phyloP scores from a whole-genome alignment of 2,113 vertebrate genomes.

The Salminus brasiliensis region DNA sequence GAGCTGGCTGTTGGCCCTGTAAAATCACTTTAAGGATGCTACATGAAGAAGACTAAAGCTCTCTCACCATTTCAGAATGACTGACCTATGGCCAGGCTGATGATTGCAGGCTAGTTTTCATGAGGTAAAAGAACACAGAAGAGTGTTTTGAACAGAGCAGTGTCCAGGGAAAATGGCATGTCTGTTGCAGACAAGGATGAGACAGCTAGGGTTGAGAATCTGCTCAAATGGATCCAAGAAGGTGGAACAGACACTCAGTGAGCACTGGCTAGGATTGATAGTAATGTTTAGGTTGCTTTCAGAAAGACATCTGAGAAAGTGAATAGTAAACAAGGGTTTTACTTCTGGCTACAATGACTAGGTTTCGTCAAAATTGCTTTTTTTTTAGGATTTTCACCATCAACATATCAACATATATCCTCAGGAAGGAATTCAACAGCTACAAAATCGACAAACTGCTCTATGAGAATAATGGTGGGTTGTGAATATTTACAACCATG shows the following conservation, averaged over 20 bases:
- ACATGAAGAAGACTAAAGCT: background rate
- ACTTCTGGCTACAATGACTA: no score
- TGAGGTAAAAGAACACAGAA: background rate
- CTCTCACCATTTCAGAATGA: background rate
- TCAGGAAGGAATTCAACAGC: no score
- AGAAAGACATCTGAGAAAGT: background rate
- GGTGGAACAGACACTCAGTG: background rate
- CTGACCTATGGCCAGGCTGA: background rate
- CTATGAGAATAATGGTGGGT: no score
- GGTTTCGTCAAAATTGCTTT: no score
- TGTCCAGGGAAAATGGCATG: background rate
- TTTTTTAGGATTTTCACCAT: no score
- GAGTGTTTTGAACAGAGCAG: background rate
- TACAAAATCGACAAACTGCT: no score
- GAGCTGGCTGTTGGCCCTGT: slow-evolving; percentile 6
- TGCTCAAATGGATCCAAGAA: background rate
- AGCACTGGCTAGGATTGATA: background rate
- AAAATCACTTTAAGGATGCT: background rate
- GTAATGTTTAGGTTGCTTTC: background rate
- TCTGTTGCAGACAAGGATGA: background rate
- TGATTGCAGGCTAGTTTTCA: background rate
- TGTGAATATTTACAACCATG: no score
- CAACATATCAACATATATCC: no score
- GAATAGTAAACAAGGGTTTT: no score
- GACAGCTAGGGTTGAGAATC: background rate